These are phyloP conservation scores for Pachycephala philippinensis DNA, from an alignment of 2,113 vertebrate genomes.

Conservation along the genomic window DNA sequence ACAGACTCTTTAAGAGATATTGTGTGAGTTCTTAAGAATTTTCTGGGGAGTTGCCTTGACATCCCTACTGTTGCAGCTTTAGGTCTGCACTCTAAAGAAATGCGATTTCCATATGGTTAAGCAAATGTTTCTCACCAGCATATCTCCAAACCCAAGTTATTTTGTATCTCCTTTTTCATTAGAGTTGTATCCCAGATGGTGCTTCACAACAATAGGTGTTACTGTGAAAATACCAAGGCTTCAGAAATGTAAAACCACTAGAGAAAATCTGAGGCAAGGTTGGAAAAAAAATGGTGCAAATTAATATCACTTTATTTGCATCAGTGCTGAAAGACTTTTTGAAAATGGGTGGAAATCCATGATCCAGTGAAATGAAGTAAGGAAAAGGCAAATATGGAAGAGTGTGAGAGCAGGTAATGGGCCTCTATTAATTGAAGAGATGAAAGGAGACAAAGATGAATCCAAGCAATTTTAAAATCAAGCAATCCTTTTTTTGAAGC, in stretches of 20 bases:
- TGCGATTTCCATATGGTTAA: conserved; percentile 51
- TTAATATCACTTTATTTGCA: not conserved
- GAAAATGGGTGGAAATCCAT: not conserved
- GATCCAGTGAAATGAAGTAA: not conserved
- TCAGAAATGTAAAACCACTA: conserved; percentile 48
- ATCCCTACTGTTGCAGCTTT: conserved; percentile 24
- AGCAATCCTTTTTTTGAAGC: not conserved
- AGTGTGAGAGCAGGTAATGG: not conserved
- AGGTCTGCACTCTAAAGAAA: conserved; percentile 31
- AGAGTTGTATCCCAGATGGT: conserved; percentile 52
- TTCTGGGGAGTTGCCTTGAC: not conserved
- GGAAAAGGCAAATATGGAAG: not conserved
- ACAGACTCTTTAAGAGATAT: not conserved
- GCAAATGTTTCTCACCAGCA: conserved; percentile 58
- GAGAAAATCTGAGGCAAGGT: conserved; percentile 16
- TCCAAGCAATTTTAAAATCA: not conserved
- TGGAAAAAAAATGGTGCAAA: not conserved
- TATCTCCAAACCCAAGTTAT: conserved; percentile 39
- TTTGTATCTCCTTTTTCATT: conserved; percentile 50
- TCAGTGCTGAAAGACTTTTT: not conserved
- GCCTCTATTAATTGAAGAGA: not conserved
- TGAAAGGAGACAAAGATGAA: not conserved
- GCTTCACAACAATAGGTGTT: conserved; percentile 59
- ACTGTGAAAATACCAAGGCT: conserved; percentile 30
- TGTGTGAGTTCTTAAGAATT: not conserved